Evolutionary conservation across 2,888 invertebrate species (phyloP).

Genomic region (Melanotus villosus): DNA sequence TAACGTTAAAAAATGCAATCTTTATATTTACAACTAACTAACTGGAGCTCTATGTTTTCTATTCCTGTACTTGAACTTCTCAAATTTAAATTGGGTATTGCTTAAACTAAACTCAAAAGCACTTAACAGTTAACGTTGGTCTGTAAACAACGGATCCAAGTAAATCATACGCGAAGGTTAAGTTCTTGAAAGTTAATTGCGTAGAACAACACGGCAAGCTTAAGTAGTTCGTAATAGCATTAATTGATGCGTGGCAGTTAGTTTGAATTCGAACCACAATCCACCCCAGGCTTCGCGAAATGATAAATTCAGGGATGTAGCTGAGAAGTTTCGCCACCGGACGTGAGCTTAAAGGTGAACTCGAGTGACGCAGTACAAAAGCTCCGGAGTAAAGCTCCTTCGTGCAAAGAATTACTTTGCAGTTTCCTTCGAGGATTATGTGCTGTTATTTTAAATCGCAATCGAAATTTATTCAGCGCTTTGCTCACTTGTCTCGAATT

Average conservation of each 20-base stretch:
- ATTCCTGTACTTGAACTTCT: no score
- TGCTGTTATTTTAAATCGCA: constrained; percentile 53
- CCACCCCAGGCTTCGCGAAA: constrained; percentile 43
- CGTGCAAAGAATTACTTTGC: constrained; percentile 55
- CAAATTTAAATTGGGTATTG: no score
- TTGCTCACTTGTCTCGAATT: constrained; percentile 20
- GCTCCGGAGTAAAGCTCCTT: constrained; percentile 51
- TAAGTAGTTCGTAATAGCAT: constrained; percentile 51
- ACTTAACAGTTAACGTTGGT: background rate
- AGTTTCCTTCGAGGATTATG: constrained; percentile 51
- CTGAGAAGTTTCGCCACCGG: constrained; percentile 50
- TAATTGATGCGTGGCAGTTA: constrained; percentile 50
- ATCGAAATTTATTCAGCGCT: constrained; percentile 49
- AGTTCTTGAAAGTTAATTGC: constrained; percentile 35
- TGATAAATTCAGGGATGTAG: constrained; percentile 47
- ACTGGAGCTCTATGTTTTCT: no score
- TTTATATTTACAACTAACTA: background rate
- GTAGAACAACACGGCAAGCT: constrained; percentile 36
- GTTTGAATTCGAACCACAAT: constrained; percentile 51
- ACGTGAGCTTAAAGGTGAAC: constrained; percentile 52
- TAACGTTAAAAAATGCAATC: no score
- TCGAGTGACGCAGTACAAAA: constrained; percentile 51
- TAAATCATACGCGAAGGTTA: constrained; percentile 29
- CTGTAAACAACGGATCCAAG: constrained; percentile 2
- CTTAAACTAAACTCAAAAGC: background rate